These are phyloP conservation scores for Podarcis siculus DNA, from an alignment of 2,797 vertebrate genomes.

Conservation along the genomic window DNA sequence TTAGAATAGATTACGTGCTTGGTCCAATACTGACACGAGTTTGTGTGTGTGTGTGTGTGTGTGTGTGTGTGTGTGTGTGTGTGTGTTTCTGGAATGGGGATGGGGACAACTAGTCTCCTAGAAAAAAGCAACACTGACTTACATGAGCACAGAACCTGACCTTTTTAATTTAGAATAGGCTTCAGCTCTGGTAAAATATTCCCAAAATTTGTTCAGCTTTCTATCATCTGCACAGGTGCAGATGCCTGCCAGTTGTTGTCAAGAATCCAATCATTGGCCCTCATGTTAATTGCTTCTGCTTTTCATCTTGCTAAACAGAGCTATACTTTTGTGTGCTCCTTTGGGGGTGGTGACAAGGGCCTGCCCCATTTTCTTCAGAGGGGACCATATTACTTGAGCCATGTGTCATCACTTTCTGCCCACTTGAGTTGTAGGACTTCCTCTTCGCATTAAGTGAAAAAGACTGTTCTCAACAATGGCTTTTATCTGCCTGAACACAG, in stretches of 20 bases:
- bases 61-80: too few species aligned
- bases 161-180: background rate
- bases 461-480: conserved; percentile 61
- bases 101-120: background rate
- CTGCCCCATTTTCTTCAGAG: conserved; percentile 63
- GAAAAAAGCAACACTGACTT: background rate
- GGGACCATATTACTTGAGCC: conserved; percentile 69
- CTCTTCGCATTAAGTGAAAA: conserved; percentile 65
- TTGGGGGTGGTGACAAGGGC: conserved; percentile 64
- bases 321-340: conserved; percentile 46
- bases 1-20: background rate
- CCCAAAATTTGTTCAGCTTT: background rate
- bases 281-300: conserved; percentile 52
- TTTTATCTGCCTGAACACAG: conserved; percentile 69
- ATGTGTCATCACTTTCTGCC: conserved; percentile 71
- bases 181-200: background rate
- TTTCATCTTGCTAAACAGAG: conserved; percentile 55
- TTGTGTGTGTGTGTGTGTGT: background rate
- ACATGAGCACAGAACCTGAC: background rate
- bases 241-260: background rate
- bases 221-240: background rate
- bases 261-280: conserved; percentile 5
- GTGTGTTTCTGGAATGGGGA: background rate
- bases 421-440: conserved; percentile 72
- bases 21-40: background rate